Conservation (phyloP, 2,113 vertebrate species). For the Cebus imitator region DNA sequence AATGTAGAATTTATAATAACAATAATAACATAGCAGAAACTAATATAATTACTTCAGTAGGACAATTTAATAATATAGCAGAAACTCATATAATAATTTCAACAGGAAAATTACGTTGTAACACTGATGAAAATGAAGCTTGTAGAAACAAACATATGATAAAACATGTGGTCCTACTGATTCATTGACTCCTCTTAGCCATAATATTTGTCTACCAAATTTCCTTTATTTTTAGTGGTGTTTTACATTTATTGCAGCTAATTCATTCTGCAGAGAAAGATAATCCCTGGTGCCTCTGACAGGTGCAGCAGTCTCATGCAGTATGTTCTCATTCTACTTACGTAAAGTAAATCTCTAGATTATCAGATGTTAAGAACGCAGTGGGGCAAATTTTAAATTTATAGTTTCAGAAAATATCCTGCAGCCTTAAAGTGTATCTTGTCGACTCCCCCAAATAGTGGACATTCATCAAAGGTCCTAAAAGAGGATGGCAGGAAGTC, state of each 20-base stretch:
- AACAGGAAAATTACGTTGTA: background rate
- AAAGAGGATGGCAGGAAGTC: background rate
- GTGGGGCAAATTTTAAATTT: background rate
- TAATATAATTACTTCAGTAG: background rate
- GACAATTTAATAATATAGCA: background rate
- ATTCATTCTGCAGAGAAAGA: constrained; percentile 12
- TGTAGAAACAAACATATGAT: background rate
- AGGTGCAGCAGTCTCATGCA: background rate
- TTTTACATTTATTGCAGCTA: background rate
- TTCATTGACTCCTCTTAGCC: constrained; percentile 34
- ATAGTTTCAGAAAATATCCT: background rate
- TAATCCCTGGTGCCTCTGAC: background rate
- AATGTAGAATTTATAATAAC: no score
- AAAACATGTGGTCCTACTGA: background rate
- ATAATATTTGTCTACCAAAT: constrained; percentile 10
- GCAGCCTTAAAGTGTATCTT: background rate
- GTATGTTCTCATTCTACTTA: background rate
- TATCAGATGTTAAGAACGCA: background rate
- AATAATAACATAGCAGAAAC: background rate
- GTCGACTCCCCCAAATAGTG: background rate
- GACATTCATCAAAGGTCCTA: background rate
- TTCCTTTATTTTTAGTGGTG: background rate
- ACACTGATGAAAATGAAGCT: background rate
- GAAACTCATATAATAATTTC: background rate
- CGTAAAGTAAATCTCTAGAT: background rate